Conservation (phyloP, 2,888 invertebrate species). For the Mythimna loreyi region DNA sequence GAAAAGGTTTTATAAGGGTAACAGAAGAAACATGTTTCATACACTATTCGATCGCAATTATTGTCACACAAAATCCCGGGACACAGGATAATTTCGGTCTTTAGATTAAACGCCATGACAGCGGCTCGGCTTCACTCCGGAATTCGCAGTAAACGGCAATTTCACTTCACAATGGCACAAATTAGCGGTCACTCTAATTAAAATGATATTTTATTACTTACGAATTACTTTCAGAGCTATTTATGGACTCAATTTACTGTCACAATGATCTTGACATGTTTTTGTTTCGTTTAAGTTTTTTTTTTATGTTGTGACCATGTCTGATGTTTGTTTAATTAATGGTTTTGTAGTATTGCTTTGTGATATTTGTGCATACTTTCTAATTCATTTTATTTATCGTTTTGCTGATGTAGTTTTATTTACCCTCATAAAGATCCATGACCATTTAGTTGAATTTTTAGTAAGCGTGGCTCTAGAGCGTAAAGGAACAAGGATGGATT, state of each 20-base stretch:
- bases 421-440: too few species aligned
- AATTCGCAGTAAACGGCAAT: conserved; percentile 69
- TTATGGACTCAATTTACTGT: conserved; percentile 47
- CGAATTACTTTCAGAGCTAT: conserved; percentile 48
- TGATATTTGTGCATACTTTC: too few species aligned
- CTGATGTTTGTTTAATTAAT: too few species aligned
- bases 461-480: too few species aligned
- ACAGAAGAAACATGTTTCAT: too few species aligned
- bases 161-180: conserved; percentile 60
- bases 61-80: conserved; percentile 48
- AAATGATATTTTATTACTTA: conserved; percentile 51
- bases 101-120: conserved; percentile 67
- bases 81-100: conserved; percentile 63
- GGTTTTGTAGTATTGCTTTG: too few species aligned
- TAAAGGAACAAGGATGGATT: too few species aligned
- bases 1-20: too few species aligned
- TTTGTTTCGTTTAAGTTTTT: conserved; percentile 22
- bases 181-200: conserved; percentile 65
- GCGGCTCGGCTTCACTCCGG: conserved; percentile 45
- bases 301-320: conserved; percentile 1
- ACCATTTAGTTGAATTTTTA: too few species aligned
- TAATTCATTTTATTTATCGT: too few species aligned
- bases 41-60: conserved; percentile 7
- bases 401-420: too few species aligned
- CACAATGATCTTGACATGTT: conserved; percentile 22